These are phyloP conservation scores for Agriotes lineatus DNA, from an alignment of 2,888 invertebrate species.

Conservation along the genomic window DNA sequence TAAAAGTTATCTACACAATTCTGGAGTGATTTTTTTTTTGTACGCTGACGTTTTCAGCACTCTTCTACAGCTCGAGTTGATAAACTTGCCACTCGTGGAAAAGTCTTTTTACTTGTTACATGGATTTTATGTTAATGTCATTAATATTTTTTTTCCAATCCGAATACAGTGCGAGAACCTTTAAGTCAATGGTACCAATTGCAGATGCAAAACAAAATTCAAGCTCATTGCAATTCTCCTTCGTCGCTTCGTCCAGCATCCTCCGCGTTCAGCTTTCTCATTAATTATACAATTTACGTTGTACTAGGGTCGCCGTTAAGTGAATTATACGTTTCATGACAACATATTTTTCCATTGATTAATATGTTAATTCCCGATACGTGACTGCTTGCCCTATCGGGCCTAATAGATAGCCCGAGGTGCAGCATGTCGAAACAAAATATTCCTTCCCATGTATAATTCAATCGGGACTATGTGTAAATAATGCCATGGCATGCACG, in stretches of 20 bases:
- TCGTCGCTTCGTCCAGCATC: neutral
- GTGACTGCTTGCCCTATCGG: constrained; percentile 22
- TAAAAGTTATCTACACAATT: too few species aligned
- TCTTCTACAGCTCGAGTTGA: too few species aligned
- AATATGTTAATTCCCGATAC: constrained; percentile 29
- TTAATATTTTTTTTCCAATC: too few species aligned
- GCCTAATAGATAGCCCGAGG: constrained; percentile 19
- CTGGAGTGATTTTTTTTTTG: too few species aligned
- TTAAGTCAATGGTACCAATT: too few species aligned
- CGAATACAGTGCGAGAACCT: too few species aligned
- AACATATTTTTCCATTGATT: constrained; percentile 29
- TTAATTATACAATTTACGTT: constrained; percentile 21
- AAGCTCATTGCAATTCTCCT: too few species aligned
- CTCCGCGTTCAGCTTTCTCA: constrained; percentile 6
- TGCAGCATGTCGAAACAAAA: constrained; percentile 28
- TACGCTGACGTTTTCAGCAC: too few species aligned
- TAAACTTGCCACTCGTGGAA: too few species aligned
- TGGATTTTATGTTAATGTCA: too few species aligned
- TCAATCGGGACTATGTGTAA: constrained; percentile 31
- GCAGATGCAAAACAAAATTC: too few species aligned
- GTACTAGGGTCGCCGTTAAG: constrained; percentile 10
- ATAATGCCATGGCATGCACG: constrained; percentile 35
- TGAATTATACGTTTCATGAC: constrained; percentile 27
- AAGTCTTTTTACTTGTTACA: too few species aligned
- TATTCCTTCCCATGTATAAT: constrained; percentile 29